Conservation (phyloP, 2,888 invertebrate species). For the Aromia moschata region DNA sequence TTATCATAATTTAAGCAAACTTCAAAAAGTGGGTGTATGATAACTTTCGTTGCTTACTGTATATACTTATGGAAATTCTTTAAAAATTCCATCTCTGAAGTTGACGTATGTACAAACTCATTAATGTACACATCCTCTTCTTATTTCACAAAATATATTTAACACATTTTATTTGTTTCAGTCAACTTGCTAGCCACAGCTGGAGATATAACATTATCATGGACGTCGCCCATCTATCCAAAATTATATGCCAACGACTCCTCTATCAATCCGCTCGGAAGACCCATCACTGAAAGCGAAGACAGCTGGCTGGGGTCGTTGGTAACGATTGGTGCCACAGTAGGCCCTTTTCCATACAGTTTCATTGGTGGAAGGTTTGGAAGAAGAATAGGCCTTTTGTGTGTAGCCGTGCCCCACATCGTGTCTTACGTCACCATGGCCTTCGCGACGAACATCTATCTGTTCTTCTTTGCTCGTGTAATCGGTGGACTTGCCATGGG, state of each 20-base stretch:
- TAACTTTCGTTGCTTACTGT: too few species aligned
- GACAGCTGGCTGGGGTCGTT: slow-evolving; percentile 66
- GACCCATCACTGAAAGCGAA: slow-evolving; percentile 55
- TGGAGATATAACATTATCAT: slow-evolving; percentile 44
- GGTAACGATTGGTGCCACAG: slow-evolving; percentile 62
- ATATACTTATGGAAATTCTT: too few species aligned
- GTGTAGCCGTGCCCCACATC: slow-evolving; percentile 52
- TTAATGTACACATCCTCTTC: too few species aligned
- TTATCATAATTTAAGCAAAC: too few species aligned
- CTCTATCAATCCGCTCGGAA: slow-evolving; percentile 54
- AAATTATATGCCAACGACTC: slow-evolving; percentile 46
- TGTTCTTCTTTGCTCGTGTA: slow-evolving; percentile 60
- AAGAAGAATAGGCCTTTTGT: slow-evolving; percentile 72
- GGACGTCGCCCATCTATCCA: slow-evolving; percentile 47
- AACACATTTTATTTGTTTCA: too few species aligned
- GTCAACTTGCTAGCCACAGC: slow-evolving; percentile 46
- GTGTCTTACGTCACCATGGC: slow-evolving; percentile 42
- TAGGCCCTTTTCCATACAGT: slow-evolving; percentile 75
- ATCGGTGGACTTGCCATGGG: slow-evolving; percentile 72
- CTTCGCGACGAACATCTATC: slow-evolving; percentile 36
- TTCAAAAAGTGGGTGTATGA: too few species aligned
- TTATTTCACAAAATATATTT: too few species aligned
- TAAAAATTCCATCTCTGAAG: too few species aligned
- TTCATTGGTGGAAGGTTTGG: slow-evolving; percentile 72
- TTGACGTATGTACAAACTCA: too few species aligned